Evolutionary conservation across 2,113 vertebrate genomes (phyloP), one percentile per base, ranked within the genome.

Genomic region (Eolophus roseicapilla): DNA sequence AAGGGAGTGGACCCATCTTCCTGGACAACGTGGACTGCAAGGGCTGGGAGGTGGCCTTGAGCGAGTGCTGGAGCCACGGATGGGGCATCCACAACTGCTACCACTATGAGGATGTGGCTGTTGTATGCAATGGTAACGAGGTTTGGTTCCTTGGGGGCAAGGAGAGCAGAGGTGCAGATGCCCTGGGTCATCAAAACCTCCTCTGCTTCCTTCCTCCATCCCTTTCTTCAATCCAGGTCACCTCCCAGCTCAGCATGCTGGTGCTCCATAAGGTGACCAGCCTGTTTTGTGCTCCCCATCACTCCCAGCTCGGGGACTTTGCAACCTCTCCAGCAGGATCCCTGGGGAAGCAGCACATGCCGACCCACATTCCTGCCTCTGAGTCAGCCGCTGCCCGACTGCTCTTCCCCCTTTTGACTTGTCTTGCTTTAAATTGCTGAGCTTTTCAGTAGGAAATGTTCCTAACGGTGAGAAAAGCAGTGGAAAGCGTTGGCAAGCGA

Each of bases 21-120:
- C 96, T 99, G 96, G 99, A 99, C 95, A 99, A 99, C 1, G 99
- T 99, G 96, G 98, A 99, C 96, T 99, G 99, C 97, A 98, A 91
- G 9, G 99, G 99, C 19, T 91, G 88, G 67, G 99, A 99, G 96
- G 90, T 81, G 1, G 97, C 98, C 11, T 94, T 99, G 85, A 98
- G 98, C 41, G 98, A 99, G 90, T 99, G 99, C 44, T 96, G 97
- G 71, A 99, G 98, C 97, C 98, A 98, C 1, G 99, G 99, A 82
- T 99, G 99, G 99, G 99, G 99, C 23, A 74, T 99, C 94, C 99
- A 99, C 97, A 99, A 99, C 98, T 99, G 99, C 95, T 99, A 99
- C 97, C 99, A 99, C 98, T 99, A 99, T 0, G 99, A 99, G 96
- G 99, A 99, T 0, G 99, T 99, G 96, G 99, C 98, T 1, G 98